These are phyloP conservation scores for Brachionus manjavacas DNA, from an alignment of 1,140 invertebrate genomes.

Conservation along the genomic window DNA sequence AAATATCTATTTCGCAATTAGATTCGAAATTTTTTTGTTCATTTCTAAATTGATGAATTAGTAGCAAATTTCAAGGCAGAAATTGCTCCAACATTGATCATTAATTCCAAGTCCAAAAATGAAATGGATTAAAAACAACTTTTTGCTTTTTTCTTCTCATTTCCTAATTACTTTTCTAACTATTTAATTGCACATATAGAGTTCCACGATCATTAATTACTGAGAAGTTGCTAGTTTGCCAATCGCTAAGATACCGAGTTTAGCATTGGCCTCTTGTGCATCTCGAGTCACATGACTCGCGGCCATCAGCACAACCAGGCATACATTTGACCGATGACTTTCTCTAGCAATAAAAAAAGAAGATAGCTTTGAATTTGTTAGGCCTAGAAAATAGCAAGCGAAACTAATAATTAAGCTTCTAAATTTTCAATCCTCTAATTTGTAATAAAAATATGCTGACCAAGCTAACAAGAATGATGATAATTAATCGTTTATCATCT, in stretches of 20 bases:
- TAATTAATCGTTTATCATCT: slow-evolving; percentile 33
- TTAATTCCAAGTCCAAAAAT: neutral
- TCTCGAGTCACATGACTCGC: neutral
- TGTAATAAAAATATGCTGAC: neutral
- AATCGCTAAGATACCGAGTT: neutral
- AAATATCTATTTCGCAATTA: slow-evolving; percentile 22
- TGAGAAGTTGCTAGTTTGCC: neutral
- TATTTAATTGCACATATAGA: neutral
- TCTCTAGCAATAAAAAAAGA: neutral
- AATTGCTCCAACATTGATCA: neutral
- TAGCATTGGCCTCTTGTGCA: neutral
- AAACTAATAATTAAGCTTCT: slow-evolving; percentile 9
- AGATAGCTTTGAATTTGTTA: neutral
- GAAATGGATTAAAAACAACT: neutral
- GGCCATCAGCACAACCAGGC: too few relatives aligned
- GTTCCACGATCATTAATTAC: neutral
- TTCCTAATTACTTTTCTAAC: neutral
- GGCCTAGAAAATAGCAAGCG: neutral
- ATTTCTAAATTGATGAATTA: neutral
- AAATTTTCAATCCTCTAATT: neutral
- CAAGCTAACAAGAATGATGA: slow-evolving; percentile 20
- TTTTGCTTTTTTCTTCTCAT: neutral
- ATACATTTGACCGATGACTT: neutral
- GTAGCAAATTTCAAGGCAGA: neutral
- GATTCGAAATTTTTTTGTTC: neutral